These are phyloP conservation scores for Oscheius sp. DNA, from an alignment of 2,888 invertebrate species.

Conservation along the genomic window DNA sequence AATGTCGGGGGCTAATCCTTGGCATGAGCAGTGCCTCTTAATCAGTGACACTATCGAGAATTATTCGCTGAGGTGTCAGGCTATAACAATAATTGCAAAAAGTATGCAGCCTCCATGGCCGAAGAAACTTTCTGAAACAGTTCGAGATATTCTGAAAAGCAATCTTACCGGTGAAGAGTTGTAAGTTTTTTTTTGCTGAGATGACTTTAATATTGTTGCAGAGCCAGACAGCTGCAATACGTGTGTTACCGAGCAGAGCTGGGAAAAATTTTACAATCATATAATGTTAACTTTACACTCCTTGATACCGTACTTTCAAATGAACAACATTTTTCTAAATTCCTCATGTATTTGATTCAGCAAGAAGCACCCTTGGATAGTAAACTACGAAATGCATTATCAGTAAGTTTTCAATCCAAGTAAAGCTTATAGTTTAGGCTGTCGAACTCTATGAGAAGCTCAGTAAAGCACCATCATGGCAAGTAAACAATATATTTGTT, in stretches of 20 bases:
- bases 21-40: constrained; percentile 60
- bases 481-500: neutral
- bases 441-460: constrained; percentile 22
- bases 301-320: constrained; percentile 19
- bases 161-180: constrained; percentile 25
- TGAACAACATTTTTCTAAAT: constrained; percentile 9
- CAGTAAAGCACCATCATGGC: neutral
- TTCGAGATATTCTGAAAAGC: constrained; percentile 41
- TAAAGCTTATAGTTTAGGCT: constrained; percentile 15
- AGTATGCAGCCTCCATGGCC: constrained; percentile 59
- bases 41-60: constrained; percentile 54
- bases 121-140: constrained; percentile 47
- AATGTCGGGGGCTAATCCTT: constrained; percentile 40
- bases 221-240: constrained; percentile 47
- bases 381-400: constrained; percentile 12
- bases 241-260: constrained; percentile 56
- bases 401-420: neutral
- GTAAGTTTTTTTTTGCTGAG: constrained; percentile 36
- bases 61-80: constrained; percentile 51
- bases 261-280: constrained; percentile 45
- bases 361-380: neutral
- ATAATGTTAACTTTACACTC: constrained; percentile 33
- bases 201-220: constrained; percentile 29
- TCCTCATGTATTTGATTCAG: constrained; percentile 12
- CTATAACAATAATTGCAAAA: constrained; percentile 57